These are phyloP conservation scores for Oxyura jamaicensis DNA, from an alignment of 2,113 vertebrate species.

Conservation along the genomic window DNA sequence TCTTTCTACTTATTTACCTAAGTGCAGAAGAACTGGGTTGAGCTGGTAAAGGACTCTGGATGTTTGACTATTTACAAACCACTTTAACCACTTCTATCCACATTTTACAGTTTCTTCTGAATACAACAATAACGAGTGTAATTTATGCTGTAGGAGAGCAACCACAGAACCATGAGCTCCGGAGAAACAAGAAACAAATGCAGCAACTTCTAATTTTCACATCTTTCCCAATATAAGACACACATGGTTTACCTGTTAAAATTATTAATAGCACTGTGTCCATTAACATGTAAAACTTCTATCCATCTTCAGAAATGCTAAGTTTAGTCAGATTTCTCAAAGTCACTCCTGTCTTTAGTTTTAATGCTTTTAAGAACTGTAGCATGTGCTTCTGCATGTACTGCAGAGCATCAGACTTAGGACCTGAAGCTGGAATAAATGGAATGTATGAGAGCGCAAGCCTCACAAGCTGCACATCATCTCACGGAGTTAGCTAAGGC, in stretches of 20 bases:
- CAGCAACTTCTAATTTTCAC: constrained; percentile 5
- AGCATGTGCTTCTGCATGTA: neutral
- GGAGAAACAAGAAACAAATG: neutral
- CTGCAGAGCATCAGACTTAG: neutral
- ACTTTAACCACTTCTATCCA: constrained; percentile 79
- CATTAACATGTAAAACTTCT: neutral
- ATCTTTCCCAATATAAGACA: neutral
- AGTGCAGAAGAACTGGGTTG: constrained; percentile 73
- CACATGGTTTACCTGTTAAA: neutral
- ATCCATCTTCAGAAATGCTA: neutral
- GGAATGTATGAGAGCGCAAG: neutral
- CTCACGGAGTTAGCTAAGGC: neutral
- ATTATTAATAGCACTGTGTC: neutral
- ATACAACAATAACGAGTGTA: constrained; percentile 26
- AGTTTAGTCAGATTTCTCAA: neutral
- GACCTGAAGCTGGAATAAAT: neutral
- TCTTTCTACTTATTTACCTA: constrained; percentile 86
- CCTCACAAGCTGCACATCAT: neutral
- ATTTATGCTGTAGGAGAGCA: neutral
- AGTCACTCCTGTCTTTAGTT: neutral
- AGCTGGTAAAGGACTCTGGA: constrained; percentile 72
- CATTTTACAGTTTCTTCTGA: constrained; percentile 62
- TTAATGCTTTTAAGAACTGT: neutral
- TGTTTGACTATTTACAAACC: constrained; percentile 75
- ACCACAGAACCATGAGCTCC: constrained; percentile 5